phyloP scores from a whole-genome alignment of 2,113 vertebrate species.

The Ictalurus furcatus region DNA sequence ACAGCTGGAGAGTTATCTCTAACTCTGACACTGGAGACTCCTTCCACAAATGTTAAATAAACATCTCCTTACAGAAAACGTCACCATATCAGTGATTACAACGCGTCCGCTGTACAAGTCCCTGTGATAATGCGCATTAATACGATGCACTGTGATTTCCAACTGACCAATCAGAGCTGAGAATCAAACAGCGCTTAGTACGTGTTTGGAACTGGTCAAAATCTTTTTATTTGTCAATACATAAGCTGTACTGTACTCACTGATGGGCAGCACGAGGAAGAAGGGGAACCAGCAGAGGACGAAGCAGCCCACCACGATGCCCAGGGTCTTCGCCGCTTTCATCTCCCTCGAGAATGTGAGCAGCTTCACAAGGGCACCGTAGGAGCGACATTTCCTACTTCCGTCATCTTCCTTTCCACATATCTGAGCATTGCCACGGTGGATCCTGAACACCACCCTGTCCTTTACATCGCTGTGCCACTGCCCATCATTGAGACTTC shows the following conservation, averaged over 20 bases:
- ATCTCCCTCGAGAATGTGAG: conserved; percentile 90
- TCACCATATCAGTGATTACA: neutral
- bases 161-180: neutral
- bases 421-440: conserved; percentile 71
- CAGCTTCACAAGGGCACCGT: conserved; percentile 77
- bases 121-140: no score
- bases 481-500: conserved; percentile 64
- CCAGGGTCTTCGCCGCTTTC: conserved; percentile 94
- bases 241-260: conserved; percentile 65
- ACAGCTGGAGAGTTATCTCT: neutral
- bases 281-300: conserved; percentile 96
- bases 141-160: neutral
- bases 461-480: conserved; percentile 79
- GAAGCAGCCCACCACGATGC: conserved; percentile 94
- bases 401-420: neutral
- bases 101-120: no score
- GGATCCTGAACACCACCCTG: conserved; percentile 85
- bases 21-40: neutral
- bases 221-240: neutral
- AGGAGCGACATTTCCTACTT: conserved; percentile 63
- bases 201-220: neutral
- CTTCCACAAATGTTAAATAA: neutral
- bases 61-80: neutral
- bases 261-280: conserved; percentile 92
- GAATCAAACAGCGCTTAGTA: neutral